Evolutionary conservation across 1,140 invertebrate genomes (phyloP).

Genomic region (Caenorhabditis latens): DNA sequence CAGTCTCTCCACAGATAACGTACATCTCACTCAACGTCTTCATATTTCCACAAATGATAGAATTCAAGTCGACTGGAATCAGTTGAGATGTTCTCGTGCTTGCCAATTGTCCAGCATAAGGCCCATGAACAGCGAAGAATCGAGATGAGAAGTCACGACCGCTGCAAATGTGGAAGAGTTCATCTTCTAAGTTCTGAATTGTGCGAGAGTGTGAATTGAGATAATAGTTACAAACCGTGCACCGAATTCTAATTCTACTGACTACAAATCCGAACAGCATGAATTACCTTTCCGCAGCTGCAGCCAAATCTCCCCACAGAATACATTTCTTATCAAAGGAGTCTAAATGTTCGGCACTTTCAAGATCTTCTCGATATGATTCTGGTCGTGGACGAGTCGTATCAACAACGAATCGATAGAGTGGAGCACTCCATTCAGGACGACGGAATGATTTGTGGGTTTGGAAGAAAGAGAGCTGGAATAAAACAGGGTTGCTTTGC

Average conservation of each 20-base stretch:
- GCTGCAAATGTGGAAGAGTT: neutral
- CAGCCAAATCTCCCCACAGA: slow-evolving; percentile 87
- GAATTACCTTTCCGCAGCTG: slow-evolving; percentile 90
- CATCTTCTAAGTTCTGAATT: too few species aligned
- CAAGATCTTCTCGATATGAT: slow-evolving; percentile 85
- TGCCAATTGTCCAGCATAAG: slow-evolving; percentile 36
- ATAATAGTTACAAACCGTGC: too few species aligned
- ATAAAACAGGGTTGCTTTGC: too few species aligned
- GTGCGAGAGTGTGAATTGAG: too few species aligned
- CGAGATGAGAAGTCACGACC: slow-evolving; percentile 56
- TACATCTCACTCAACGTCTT: slow-evolving; percentile 67
- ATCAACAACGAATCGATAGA: slow-evolving; percentile 81
- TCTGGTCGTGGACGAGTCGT: slow-evolving; percentile 86
- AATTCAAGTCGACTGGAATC: slow-evolving; percentile 87
- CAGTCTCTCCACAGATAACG: slow-evolving; percentile 64
- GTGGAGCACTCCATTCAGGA: slow-evolving; percentile 80
- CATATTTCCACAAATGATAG: slow-evolving; percentile 85
- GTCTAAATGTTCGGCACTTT: slow-evolving; percentile 69
- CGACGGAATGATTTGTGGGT: slow-evolving; percentile 79
- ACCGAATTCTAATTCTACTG: too few species aligned
- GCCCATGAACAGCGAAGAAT: slow-evolving; percentile 47
- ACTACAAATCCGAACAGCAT: neutral
- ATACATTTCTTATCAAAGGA: slow-evolving; percentile 79
- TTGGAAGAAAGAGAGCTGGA: slow-evolving; percentile 81
- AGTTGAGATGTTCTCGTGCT: slow-evolving; percentile 79